Evolutionary conservation across 2,888 invertebrate species (phyloP), one percentile per base, ranked within the genome.

Genomic region (Patella depressa): DNA sequence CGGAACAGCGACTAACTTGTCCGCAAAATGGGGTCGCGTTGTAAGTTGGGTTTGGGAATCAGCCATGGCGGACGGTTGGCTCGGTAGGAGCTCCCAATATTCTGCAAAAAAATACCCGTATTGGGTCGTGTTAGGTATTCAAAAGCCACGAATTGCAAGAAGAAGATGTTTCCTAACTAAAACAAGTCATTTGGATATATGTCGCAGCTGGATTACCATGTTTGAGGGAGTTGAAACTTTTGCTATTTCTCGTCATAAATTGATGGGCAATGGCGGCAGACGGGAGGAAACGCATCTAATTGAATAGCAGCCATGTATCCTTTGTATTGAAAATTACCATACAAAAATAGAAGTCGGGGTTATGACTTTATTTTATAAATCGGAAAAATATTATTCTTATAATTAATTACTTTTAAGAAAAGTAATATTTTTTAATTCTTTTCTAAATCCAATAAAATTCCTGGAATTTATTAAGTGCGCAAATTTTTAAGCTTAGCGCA

Each of bases 401-500:
- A 65, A 65, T 65, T 24, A 65, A 65, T 24, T 24, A 12, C 65
- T 65, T 65, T 24, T 12, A 24, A 19, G 24, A 65, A 65, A 65
- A 24, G 19, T 65, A 2, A 24, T 11, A 65, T 24, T 65, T 65
- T 65, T 65, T 24, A 9, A 65, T 65, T 65, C 24, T 19, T 1
- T 12, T 24, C 19, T 19, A 65, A 65, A 65, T 65, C 65, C 65
- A 65, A 65, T 65, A 19, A 17, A 12, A 24, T 65, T 3, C 24
- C 19, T 3, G 24, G 24, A 65, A 65, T 24, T 24, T 65, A 19
- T 19, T 65, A 65, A 65, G 65, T 65, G 65, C 65, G 65, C 19
- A 12, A 24, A 19, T 65, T 29, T 72, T 53, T 71, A n/a, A 65
- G 72, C 29, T 75, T 2, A 79, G 83, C 83, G 85, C 87, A 84